Percentiles rank a stretch among this genome's conserved stretches.
These are phyloP conservation scores for Sphenodon punctatus DNA, from an alignment of 2,797 vertebrate species.

Conservation along the genomic window DNA sequence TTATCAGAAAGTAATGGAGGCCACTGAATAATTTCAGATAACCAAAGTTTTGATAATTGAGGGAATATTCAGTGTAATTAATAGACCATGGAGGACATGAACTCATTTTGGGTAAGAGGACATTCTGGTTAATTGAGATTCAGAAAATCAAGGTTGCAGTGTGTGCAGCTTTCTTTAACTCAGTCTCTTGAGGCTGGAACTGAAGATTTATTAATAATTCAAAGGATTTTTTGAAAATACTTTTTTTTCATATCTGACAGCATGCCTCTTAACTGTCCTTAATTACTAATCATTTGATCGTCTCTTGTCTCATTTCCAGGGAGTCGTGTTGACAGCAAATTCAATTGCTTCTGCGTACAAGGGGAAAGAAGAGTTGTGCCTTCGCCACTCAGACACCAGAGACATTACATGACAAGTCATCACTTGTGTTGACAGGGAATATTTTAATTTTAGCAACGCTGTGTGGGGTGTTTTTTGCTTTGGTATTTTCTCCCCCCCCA, in stretches of 20 bases:
- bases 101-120: not conserved
- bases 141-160: not conserved
- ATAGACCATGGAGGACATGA: not conserved
- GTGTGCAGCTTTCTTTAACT: not conserved
- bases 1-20: not conserved
- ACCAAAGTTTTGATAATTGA: not conserved
- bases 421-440: not conserved
- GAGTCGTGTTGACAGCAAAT: not conserved
- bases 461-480: not conserved
- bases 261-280: slow-evolving; percentile 27
- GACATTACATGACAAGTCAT: not conserved
- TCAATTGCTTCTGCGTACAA: not conserved
- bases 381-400: not conserved
- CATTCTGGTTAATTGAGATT: slow-evolving; percentile 1
- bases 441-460: not conserved
- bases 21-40: slow-evolving; percentile 19
- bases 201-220: not conserved
- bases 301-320: not conserved
- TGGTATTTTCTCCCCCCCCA: not conserved
- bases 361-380: not conserved
- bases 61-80: not conserved
- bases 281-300: slow-evolving; percentile 3
- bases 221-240: not conserved
- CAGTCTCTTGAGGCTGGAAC: not conserved
- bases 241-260: slow-evolving; percentile 18